phyloP scores from a whole-genome alignment of 2,888 invertebrate genomes.

The Acronicta psi region DNA sequence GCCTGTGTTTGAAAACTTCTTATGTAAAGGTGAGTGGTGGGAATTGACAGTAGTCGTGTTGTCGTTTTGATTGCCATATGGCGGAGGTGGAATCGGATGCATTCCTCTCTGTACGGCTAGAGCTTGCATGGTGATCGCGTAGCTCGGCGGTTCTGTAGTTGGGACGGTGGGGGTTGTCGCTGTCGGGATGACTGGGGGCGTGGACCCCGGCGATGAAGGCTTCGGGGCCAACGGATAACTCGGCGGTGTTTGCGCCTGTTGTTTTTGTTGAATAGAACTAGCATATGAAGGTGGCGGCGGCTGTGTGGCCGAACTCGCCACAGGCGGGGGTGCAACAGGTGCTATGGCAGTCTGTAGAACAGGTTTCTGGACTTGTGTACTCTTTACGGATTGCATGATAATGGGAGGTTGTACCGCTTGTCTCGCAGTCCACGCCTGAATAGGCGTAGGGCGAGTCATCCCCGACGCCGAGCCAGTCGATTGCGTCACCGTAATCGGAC shows the following conservation, averaged over 20 bases:
- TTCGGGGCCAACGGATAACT: constrained; percentile 86
- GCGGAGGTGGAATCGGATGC: constrained; percentile 92
- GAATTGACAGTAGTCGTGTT: constrained; percentile 78
- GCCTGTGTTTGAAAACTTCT: constrained; percentile 91
- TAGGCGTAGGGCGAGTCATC: constrained; percentile 94
- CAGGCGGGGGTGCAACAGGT: constrained; percentile 93
- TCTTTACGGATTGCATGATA: constrained; percentile 98
- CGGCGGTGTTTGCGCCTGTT: constrained; percentile 85
- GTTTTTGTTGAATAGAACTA: constrained; percentile 94
- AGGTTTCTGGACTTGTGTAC: constrained; percentile 98
- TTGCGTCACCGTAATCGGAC: constrained; percentile 93
- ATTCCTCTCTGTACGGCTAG: constrained; percentile 92
- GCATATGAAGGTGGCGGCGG: constrained; percentile 95
- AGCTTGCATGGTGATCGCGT: constrained; percentile 96
- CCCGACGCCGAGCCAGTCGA: constrained; percentile 90
- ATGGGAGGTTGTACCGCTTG: constrained; percentile 97
- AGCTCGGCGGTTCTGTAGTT: constrained; percentile 97
- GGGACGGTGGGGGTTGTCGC: constrained; percentile 89
- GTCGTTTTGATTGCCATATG: constrained; percentile 88
- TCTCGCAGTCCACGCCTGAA: constrained; percentile 95
- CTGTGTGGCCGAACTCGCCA: constrained; percentile 83
- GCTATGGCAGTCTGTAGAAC: constrained; percentile 98
- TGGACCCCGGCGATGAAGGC: constrained; percentile 87
- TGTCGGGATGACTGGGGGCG: constrained; percentile 78
- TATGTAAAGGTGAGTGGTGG: constrained; percentile 90